phyloP scores from a whole-genome alignment of 2,113 vertebrate genomes.

The Barnardius zonarius region DNA sequence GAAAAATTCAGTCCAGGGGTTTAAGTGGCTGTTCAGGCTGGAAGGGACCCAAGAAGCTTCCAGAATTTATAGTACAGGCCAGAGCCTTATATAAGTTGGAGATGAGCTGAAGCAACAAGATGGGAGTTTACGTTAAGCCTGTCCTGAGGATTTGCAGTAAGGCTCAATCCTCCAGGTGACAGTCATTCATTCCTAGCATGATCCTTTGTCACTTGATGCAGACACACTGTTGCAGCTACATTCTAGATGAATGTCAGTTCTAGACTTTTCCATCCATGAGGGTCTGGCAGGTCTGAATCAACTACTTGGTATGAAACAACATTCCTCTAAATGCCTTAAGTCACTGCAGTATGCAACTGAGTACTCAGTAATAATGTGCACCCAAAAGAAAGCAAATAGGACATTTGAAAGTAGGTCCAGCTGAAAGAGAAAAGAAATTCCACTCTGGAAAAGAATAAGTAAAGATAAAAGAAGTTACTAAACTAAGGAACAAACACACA shows the following conservation, averaged over 20 bases:
- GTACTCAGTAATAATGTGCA: neutral
- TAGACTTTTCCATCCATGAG: neutral
- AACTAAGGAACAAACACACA: neutral
- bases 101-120: conserved; percentile 32
- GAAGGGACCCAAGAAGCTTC: neutral
- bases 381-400: neutral
- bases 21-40: neutral
- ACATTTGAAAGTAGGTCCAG: neutral
- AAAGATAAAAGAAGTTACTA: neutral
- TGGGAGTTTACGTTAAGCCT: conserved; percentile 52
- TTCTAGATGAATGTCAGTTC: neutral
- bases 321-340: neutral
- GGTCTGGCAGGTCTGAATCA: neutral
- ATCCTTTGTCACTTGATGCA: neutral
- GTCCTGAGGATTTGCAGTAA: conserved; percentile 58
- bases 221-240: neutral
- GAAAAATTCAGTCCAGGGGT: neutral
- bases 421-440: neutral
- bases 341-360: neutral
- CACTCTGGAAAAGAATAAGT: neutral
- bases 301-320: neutral
- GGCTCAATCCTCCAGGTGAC: conserved; percentile 42
- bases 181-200: neutral
- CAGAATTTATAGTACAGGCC: neutral
- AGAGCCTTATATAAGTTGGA: conserved; percentile 42